phyloP scores from a whole-genome alignment of 2,113 vertebrate genomes.

The Planiliza haematocheilus region DNA sequence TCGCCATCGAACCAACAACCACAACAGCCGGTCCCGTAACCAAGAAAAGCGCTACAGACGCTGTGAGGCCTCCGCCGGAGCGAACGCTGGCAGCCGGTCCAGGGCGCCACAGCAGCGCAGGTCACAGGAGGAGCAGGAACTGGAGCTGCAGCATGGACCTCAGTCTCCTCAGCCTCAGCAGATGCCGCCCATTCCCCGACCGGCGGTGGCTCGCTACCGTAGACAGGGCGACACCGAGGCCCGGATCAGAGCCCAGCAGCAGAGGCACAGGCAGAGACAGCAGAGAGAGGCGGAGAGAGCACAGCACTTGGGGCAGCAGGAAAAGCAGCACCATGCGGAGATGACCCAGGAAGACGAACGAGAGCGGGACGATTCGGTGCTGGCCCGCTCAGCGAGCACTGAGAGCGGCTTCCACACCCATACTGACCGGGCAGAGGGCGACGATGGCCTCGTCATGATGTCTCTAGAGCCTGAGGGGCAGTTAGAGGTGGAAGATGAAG shows the following conservation, averaged over 20 bases:
- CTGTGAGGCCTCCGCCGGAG: conserved; percentile 61
- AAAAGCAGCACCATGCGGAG: conserved; percentile 43
- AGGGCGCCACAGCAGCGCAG: conserved; percentile 37
- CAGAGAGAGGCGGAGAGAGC: conserved; percentile 75
- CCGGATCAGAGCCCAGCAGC: conserved; percentile 77
- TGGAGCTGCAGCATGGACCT: conserved; percentile 68
- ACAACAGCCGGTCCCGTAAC: conserved; percentile 59
- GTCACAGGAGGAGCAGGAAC: conserved; percentile 64
- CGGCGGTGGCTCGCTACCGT: conserved; percentile 80
- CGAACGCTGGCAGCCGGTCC: conserved; percentile 8
- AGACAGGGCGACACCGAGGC: conserved; percentile 83
- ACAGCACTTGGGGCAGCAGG: conserved; percentile 49
- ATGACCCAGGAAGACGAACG: conserved; percentile 81
- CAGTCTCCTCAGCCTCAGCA: conserved; percentile 54
- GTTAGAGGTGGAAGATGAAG: conserved; percentile 77
- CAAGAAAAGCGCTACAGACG: conserved; percentile 71
- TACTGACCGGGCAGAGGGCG: conserved; percentile 93
- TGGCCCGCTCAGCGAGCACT: conserved; percentile 94
- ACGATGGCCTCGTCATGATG: conserved; percentile 83
- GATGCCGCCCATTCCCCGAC: conserved; percentile 75
- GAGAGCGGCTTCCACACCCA: conserved; percentile 97
- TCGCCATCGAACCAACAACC: conserved; percentile 62
- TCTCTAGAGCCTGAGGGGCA: conserved; percentile 70
- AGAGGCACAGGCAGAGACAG: conserved; percentile 78
- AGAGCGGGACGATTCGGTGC: conserved; percentile 82